phyloP scores from a whole-genome alignment of 2,113 vertebrate genomes.

The Pedetes capensis region DNA sequence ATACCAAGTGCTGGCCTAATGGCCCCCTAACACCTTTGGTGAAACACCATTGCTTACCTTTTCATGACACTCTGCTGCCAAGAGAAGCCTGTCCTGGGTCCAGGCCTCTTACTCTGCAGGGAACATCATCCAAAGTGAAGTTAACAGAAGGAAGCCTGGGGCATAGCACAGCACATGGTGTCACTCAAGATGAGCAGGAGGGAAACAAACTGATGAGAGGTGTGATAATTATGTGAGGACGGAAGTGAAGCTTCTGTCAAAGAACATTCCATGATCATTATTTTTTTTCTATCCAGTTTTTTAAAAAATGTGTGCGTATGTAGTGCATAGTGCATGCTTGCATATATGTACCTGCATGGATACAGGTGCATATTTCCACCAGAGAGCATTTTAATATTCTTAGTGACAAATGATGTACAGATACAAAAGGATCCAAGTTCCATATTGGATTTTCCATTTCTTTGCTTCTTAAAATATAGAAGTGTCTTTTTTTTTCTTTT shows the following conservation, averaged over 20 bases:
- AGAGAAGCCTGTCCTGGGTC: background rate
- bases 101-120: background rate
- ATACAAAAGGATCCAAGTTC: too few relatives aligned
- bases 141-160: background rate
- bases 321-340: background rate
- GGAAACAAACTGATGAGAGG: background rate
- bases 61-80: fast-evolving
- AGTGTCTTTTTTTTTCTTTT: too few relatives aligned
- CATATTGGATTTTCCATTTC: too few relatives aligned
- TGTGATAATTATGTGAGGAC: background rate
- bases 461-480: background rate
- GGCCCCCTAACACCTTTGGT: background rate
- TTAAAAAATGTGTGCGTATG: background rate
- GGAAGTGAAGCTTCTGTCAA: background rate
- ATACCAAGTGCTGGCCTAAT: background rate
- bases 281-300: background rate
- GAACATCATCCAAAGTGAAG: background rate
- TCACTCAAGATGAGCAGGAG: background rate
- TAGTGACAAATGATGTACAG: too few relatives aligned
- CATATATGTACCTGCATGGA: too few relatives aligned
- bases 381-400: too few relatives aligned
- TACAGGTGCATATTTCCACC: too few relatives aligned
- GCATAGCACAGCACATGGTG: fast-evolving
- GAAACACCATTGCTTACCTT: background rate
- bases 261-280: background rate